A percentile compares a stretch with the other conserved stretches of the same genome.
phyloP scores from a whole-genome alignment of 1,140 invertebrate species.

The Bombus affinis region DNA sequence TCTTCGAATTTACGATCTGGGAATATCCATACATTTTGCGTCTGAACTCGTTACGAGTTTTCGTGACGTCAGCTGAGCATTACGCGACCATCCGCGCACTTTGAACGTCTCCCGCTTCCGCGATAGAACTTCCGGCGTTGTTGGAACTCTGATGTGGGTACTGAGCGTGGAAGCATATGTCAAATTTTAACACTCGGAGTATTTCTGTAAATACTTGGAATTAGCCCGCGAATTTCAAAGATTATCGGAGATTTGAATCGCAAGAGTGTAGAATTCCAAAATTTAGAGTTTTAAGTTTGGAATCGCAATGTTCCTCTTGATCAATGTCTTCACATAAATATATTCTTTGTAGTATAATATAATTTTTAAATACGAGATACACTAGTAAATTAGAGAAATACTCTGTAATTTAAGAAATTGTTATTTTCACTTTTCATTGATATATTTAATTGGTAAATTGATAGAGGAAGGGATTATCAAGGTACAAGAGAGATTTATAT shows the following conservation, averaged over 20 bases:
- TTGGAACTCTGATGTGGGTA: background rate
- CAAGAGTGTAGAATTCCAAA: too few relatives aligned
- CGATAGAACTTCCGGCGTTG: background rate
- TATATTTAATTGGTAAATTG: background rate
- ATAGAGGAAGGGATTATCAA: too few relatives aligned
- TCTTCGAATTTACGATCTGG: constrained; percentile 57
- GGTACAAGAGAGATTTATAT: background rate
- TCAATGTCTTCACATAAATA: too few relatives aligned
- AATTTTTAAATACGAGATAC: too few relatives aligned
- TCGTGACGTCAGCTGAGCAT: constrained; percentile 23
- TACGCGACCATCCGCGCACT: background rate
- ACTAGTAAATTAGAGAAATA: too few relatives aligned
- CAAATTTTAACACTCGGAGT: background rate
- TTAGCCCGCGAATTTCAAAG: too few relatives aligned
- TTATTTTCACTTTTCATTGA: background rate
- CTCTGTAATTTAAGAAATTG: too few relatives aligned
- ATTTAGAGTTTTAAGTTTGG: background rate
- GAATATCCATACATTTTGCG: constrained; percentile 38
- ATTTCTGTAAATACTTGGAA: background rate
- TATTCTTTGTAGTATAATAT: too few relatives aligned
- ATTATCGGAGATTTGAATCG: background rate
- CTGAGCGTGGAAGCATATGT: background rate
- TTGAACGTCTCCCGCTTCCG: background rate
- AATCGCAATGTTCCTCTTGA: background rate
- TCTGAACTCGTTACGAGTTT: constrained; percentile 7